Conservation (phyloP, 1,140 invertebrate species). For the Leptinotarsa undecemlineata region DNA sequence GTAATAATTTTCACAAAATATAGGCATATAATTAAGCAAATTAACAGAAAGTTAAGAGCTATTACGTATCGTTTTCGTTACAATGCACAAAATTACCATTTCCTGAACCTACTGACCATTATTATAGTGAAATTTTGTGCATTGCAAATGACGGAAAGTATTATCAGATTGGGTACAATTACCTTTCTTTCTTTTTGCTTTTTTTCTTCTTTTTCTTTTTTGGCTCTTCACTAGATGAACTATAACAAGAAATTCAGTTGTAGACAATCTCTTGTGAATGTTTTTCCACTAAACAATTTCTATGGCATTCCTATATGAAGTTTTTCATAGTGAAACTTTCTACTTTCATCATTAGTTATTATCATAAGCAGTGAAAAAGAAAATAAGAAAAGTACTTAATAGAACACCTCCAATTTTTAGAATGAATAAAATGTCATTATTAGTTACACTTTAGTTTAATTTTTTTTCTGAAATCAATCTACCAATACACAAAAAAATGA, state of each 20-base stretch:
- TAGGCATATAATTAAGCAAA: too few relatives aligned
- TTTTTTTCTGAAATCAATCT: too few relatives aligned
- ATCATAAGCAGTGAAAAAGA: too few relatives aligned
- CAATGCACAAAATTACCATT: background rate
- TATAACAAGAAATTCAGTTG: slow-evolving; percentile 51
- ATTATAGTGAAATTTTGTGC: background rate
- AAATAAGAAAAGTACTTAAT: too few relatives aligned
- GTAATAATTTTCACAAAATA: slow-evolving; percentile 12
- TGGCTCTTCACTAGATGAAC: slow-evolving; percentile 63
- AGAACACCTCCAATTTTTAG: background rate
- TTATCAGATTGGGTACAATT: slow-evolving; percentile 40
- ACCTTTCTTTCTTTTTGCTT: slow-evolving; percentile 72
- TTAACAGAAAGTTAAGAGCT: too few relatives aligned
- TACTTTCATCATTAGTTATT: background rate
- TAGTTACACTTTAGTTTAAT: too few relatives aligned
- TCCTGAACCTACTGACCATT: background rate
- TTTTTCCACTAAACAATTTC: too few relatives aligned
- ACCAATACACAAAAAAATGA: too few relatives aligned
- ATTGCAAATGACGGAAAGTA: background rate
- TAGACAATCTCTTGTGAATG: too few relatives aligned
- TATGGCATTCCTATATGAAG: too few relatives aligned
- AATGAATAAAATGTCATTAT: slow-evolving; percentile 3
- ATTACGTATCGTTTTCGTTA: background rate
- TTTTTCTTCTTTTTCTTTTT: slow-evolving; percentile 73
- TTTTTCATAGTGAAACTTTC: background rate